Evolutionary conservation across 2,888 invertebrate species (phyloP).

Genomic region (Agonopterix heracliana): DNA sequence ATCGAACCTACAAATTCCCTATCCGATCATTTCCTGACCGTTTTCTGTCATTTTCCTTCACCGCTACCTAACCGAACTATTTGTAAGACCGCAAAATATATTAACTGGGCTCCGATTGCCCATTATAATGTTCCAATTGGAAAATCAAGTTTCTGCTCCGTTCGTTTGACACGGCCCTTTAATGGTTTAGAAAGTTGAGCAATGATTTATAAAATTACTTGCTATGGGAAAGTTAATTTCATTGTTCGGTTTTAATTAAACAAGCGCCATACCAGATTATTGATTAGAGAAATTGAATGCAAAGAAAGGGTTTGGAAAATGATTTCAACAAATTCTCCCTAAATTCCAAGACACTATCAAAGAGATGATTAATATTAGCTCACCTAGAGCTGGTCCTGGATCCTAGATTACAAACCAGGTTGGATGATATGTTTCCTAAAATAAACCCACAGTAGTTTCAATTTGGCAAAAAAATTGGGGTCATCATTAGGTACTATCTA

Average conservation of each 20-base stretch:
- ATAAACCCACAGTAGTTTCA: too few species aligned
- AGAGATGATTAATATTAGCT: too few species aligned
- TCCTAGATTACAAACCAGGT: too few species aligned
- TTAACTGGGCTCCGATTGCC: constrained; percentile 31
- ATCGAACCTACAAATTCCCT: background rate
- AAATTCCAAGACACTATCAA: too few species aligned
- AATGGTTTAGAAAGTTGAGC: constrained; percentile 16
- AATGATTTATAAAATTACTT: constrained; percentile 13
- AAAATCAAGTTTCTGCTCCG: constrained; percentile 26
- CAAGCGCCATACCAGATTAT: too few species aligned
- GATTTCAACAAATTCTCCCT: too few species aligned
- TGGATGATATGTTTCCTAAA: too few species aligned
- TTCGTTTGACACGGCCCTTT: constrained; percentile 16
- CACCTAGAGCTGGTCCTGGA: too few species aligned
- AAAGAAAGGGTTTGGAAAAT: too few species aligned
- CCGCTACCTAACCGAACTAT: constrained; percentile 20
- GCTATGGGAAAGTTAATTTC: constrained; percentile 1
- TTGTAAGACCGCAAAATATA: constrained; percentile 37
- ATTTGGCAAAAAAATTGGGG: too few species aligned
- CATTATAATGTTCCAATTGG: constrained; percentile 17
- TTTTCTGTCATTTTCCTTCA: constrained; percentile 29
- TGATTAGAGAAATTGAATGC: too few species aligned
- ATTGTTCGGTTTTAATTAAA: background rate
- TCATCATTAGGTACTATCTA: too few species aligned
- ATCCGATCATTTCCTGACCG: background rate